These are phyloP conservation scores for Agrenia bidenticulata DNA, from an alignment of 2,888 invertebrate species.

Conservation along the genomic window DNA sequence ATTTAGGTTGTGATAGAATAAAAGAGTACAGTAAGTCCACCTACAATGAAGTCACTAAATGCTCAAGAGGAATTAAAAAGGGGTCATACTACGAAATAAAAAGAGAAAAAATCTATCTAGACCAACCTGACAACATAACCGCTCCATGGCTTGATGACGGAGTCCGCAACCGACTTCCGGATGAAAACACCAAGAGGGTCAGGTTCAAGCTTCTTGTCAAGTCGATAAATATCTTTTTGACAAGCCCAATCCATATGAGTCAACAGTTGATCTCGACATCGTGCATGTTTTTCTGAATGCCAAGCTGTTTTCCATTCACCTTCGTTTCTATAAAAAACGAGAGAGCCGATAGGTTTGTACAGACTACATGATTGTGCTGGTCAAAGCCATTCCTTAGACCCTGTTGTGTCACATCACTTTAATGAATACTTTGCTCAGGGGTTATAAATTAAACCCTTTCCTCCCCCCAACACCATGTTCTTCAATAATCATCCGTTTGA, in stretches of 20 bases:
- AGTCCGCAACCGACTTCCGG: slow-evolving; percentile 44
- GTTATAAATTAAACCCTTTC: too few relatives aligned
- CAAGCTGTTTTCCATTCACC: slow-evolving; percentile 64
- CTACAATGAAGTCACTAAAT: too few relatives aligned
- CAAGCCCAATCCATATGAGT: slow-evolving; percentile 65
- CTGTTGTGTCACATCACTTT: too few relatives aligned
- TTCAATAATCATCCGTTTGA: too few relatives aligned
- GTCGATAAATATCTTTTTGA: slow-evolving; percentile 64
- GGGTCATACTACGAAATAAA: not conserved
- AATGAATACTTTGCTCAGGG: too few relatives aligned
- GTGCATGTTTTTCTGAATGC: slow-evolving; percentile 63
- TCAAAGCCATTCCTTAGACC: too few relatives aligned
- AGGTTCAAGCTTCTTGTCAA: slow-evolving; percentile 48
- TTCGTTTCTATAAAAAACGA: slow-evolving; percentile 58
- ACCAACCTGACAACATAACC: slow-evolving; percentile 48
- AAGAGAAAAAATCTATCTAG: not conserved
- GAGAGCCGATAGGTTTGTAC: too few relatives aligned
- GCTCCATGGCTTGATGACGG: slow-evolving; percentile 51
- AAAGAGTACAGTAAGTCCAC: too few relatives aligned
- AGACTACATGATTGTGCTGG: too few relatives aligned
- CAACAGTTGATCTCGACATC: slow-evolving; percentile 63
- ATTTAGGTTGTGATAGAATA: too few relatives aligned
- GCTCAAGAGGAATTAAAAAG: too few relatives aligned
- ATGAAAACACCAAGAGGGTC: slow-evolving; percentile 43
- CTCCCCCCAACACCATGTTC: too few relatives aligned